Evolutionary conservation across 2,888 invertebrate species (phyloP).

Genomic region (Mesorhabditis belari): DNA sequence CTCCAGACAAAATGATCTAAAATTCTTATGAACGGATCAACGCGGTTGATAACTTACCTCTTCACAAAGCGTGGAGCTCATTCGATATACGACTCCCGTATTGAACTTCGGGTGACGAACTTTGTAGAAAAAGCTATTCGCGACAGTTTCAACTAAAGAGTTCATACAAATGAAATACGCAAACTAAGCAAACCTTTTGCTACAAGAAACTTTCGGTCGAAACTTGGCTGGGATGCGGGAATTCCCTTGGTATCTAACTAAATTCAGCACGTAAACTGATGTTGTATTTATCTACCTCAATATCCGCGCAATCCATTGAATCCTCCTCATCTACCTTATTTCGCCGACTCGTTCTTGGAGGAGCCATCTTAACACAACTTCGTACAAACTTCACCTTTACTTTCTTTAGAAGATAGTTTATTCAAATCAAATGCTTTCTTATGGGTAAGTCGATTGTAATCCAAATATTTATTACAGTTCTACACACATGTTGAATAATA

Average conservation of each 20-base stretch:
- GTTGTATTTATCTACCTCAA: not conserved
- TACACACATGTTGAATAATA: no score
- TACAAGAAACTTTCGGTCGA: constrained; percentile 15
- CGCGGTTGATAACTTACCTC: constrained; percentile 15
- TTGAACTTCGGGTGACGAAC: constrained; percentile 12
- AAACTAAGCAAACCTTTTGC: constrained; percentile 8
- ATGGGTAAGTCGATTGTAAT: no score
- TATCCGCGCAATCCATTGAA: constrained; percentile 4
- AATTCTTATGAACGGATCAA: not conserved
- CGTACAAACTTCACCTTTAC: no score
- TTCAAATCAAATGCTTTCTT: no score
- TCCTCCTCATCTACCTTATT: constrained; percentile 12
- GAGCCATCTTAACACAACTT: no score
- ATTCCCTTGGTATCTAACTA: constrained; percentile 7
- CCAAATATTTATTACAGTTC: no score
- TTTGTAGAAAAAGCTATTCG: constrained; percentile 11
- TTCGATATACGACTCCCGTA: constrained; percentile 14
- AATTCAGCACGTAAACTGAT: not conserved
- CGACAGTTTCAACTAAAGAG: constrained; percentile 6
- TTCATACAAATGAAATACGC: not conserved
- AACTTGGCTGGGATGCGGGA: constrained; percentile 11
- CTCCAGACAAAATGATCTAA: constrained; percentile 25
- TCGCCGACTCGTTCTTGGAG: constrained; percentile 8
- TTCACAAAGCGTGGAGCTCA: constrained; percentile 15
- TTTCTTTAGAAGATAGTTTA: no score